These are phyloP conservation scores for Eublepharis macularius DNA, from an alignment of 2,113 vertebrate species.

Conservation along the genomic window DNA sequence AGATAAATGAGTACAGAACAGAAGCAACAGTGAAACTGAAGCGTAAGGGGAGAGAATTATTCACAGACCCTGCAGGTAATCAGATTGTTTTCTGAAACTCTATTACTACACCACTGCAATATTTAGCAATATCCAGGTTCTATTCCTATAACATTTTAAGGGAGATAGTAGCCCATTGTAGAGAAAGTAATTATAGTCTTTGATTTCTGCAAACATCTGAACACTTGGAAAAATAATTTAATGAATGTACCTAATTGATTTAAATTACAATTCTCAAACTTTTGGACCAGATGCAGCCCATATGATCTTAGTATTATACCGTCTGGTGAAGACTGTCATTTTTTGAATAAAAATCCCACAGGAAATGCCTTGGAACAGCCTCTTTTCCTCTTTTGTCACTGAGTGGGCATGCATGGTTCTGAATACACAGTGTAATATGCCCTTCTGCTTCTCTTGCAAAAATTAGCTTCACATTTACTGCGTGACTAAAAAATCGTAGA, in stretches of 20 bases:
- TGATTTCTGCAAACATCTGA: background rate
- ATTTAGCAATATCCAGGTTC: background rate
- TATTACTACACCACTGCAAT: background rate
- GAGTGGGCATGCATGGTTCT: background rate
- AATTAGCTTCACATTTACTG: conserved; percentile 28
- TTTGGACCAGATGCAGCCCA: background rate
- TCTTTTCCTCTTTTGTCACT: background rate
- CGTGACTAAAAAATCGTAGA: conserved; percentile 45
- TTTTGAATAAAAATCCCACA: background rate
- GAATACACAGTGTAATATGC: background rate
- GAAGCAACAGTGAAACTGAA: background rate
- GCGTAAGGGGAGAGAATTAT: too few relatives aligned
- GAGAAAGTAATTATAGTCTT: background rate
- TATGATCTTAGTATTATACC: background rate
- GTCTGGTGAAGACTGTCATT: background rate
- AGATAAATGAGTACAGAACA: background rate
- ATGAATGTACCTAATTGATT: background rate
- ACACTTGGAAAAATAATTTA: background rate
- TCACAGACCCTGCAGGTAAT: accelerated
- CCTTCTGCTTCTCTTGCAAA: conserved; percentile 30
- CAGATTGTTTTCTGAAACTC: background rate
- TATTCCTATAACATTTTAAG: background rate
- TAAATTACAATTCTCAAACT: background rate
- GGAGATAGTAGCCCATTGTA: background rate
- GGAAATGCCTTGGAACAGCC: background rate